Evolutionary conservation across 2,113 vertebrate species (phyloP).

Genomic region (Polyodon spathula): DNA sequence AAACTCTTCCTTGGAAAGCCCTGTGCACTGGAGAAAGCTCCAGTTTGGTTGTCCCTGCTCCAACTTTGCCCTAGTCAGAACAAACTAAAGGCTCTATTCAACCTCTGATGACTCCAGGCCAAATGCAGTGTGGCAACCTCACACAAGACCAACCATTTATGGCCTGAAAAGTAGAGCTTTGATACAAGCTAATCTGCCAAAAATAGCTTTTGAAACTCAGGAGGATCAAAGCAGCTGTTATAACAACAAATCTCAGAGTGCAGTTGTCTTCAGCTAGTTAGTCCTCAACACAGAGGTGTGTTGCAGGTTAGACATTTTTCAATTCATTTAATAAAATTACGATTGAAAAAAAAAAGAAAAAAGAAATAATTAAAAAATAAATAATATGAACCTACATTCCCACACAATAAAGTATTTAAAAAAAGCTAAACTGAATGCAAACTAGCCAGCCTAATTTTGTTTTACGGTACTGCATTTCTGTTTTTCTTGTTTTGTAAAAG

Average conservation of each 20-base stretch:
- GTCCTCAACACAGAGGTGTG: not conserved
- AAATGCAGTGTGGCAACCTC: slow-evolving; percentile 65
- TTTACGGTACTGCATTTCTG: no score
- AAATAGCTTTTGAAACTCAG: slow-evolving; percentile 78
- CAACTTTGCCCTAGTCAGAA: slow-evolving; percentile 51
- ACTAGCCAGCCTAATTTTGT: no score
- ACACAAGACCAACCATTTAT: slow-evolving; percentile 82
- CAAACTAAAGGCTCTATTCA: slow-evolving; percentile 48
- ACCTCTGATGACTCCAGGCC: slow-evolving; percentile 43
- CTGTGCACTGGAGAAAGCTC: slow-evolving; percentile 11
- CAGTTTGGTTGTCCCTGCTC: not conserved
- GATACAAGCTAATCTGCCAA: slow-evolving; percentile 75
- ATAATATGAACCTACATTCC: not conserved
- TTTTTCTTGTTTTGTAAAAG: no score
- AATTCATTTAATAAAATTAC: no score
- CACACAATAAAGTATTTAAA: no score
- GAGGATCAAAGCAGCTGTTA: slow-evolving; percentile 81
- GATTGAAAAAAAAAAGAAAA: not conserved
- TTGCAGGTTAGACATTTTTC: no score
- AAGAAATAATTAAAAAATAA: not conserved
- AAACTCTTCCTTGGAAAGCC: not conserved
- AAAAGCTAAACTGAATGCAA: no score
- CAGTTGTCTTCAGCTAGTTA: slow-evolving; percentile 20
- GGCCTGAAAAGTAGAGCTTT: slow-evolving; percentile 74
- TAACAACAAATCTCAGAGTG: slow-evolving; percentile 43